Conservation (phyloP, 2,797 vertebrate species). For the Amniataba percoides region DNA sequence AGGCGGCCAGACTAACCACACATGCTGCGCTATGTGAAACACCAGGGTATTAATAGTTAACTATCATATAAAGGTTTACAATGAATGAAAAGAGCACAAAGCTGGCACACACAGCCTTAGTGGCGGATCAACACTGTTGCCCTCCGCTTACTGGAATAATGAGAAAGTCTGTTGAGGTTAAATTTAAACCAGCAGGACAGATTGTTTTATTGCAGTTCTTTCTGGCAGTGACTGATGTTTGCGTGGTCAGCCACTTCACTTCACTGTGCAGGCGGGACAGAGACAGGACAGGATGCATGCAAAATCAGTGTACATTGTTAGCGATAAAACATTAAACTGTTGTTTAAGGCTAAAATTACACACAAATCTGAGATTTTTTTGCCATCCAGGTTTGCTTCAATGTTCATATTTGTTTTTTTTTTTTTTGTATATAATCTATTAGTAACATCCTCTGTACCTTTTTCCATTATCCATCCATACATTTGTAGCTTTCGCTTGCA, state of each 20-base stretch:
- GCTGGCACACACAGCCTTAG: slow-evolving; percentile 24
- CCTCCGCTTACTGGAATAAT: slow-evolving; percentile 41
- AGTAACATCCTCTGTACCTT: background rate
- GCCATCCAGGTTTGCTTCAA: background rate
- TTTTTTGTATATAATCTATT: background rate
- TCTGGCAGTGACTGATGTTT: slow-evolving; percentile 56
- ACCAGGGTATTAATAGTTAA: slow-evolving; percentile 66
- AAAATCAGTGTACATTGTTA: background rate
- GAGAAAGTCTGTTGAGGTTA: slow-evolving; percentile 37
- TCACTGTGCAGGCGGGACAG: slow-evolving; percentile 17
- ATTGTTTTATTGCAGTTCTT: slow-evolving; percentile 64
- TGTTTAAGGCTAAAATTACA: background rate
- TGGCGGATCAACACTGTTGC: background rate
- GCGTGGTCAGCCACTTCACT: slow-evolving; percentile 53
- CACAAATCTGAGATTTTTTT: background rate
- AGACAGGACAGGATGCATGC: slow-evolving; percentile 25
- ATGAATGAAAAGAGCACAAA: slow-evolving; percentile 37
- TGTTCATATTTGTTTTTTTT: slow-evolving; percentile 20
- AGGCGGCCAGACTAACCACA: slow-evolving; percentile 59
- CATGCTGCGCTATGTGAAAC: slow-evolving; percentile 37
- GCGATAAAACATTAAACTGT: slow-evolving; percentile 6
- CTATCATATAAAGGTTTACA: slow-evolving; percentile 46
- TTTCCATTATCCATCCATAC: slow-evolving; percentile 20
- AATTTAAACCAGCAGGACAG: slow-evolving; percentile 38
- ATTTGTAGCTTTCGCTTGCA: slow-evolving; percentile 12